These are phyloP conservation scores for Sebastes paucispinis DNA, from an alignment of 2,797 vertebrate genomes.

Conservation along the genomic window DNA sequence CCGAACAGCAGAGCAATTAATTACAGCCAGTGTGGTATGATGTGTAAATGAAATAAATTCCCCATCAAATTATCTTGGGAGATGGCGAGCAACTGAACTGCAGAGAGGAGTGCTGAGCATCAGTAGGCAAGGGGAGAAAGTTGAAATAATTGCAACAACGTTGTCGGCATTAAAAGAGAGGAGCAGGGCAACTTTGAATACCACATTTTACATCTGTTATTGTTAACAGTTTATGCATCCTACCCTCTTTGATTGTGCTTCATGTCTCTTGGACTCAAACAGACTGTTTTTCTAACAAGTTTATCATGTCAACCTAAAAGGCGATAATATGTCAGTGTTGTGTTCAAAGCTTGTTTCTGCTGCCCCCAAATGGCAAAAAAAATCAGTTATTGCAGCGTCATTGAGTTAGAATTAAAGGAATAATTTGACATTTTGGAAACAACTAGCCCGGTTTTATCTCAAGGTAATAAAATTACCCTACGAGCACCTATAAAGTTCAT, in stretches of 20 bases:
- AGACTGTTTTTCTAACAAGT: background rate
- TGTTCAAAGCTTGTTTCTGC: background rate
- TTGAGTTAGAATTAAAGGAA: background rate
- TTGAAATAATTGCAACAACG: constrained; percentile 71
- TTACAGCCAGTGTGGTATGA: constrained; percentile 79
- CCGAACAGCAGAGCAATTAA: constrained; percentile 82
- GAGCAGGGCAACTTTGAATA: constrained; percentile 22
- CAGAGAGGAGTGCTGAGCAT: constrained; percentile 69
- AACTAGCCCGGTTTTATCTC: background rate
- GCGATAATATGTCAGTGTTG: background rate
- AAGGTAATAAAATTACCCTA: background rate
- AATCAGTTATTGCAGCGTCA: background rate
- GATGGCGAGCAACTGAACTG: constrained; percentile 74
- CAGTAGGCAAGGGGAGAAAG: constrained; percentile 60
- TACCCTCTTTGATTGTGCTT: background rate
- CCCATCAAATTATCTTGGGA: constrained; percentile 81
- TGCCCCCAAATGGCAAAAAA: background rate
- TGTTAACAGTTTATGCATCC: background rate
- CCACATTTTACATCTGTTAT: constrained; percentile 14
- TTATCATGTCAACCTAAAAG: background rate
- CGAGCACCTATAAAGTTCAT: background rate
- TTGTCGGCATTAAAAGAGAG: constrained; percentile 35
- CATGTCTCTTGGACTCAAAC: background rate
- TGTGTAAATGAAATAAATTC: constrained; percentile 84
- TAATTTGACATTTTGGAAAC: background rate